Conservation (phyloP, 2,888 invertebrate species). For the Onthophagus sagittarius region DNA sequence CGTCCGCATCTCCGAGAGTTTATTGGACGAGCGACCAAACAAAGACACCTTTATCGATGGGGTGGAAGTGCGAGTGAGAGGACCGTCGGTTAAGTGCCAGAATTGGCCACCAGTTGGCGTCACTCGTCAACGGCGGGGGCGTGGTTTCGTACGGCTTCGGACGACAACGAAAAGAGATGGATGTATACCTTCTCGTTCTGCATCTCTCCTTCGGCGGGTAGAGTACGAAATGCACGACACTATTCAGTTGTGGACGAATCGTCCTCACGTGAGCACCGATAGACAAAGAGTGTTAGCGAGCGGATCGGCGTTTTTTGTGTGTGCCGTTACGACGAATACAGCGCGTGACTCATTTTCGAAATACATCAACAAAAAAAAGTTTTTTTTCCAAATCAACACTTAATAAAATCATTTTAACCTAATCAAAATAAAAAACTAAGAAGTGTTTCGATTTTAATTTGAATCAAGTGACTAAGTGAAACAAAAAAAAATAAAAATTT, state of each 20-base stretch:
- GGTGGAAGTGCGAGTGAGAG: slow-evolving; percentile 42
- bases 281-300: no score
- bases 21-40: slow-evolving; percentile 20
- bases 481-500: no score
- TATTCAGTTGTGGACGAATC: not conserved
- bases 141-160: slow-evolving; percentile 57
- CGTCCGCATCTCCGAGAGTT: slow-evolving; percentile 18
- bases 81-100: slow-evolving; percentile 45
- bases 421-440: no score
- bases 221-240: not conserved
- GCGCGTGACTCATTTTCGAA: no score
- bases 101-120: slow-evolving; percentile 43
- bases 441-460: no score
- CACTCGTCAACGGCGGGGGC: slow-evolving; percentile 55
- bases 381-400: no score
- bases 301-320: no score
- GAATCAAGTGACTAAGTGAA: no score
- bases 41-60: slow-evolving; percentile 30
- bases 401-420: no score
- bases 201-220: no score
- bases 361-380: no score
- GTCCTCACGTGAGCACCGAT: not conserved
- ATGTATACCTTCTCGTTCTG: not conserved
- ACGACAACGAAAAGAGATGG: not conserved
- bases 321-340: no score